Conservation (phyloP, 2,888 invertebrate species). For the Pteria penguin region DNA sequence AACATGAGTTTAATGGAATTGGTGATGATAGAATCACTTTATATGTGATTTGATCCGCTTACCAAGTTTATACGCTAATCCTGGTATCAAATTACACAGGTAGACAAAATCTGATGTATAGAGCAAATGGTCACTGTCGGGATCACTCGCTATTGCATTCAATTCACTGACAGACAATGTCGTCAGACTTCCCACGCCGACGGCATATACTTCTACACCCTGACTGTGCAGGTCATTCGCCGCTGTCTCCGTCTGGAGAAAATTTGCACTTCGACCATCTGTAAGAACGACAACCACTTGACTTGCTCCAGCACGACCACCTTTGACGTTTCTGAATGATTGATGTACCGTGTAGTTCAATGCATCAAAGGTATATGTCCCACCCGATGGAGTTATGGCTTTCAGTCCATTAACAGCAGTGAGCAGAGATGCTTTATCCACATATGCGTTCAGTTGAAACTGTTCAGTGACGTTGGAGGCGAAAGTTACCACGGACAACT, state of each 20-base stretch:
- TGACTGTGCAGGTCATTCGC: neutral
- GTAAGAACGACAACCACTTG: constrained; percentile 34
- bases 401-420: constrained; percentile 15
- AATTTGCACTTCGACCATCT: constrained; percentile 25
- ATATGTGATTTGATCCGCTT: neutral
- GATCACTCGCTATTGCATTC: constrained; percentile 29
- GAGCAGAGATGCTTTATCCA: neutral
- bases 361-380: constrained; percentile 31
- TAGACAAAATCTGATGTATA: constrained; percentile 20
- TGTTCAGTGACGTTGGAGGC: constrained; percentile 10
- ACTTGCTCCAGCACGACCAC: neutral
- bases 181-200: constrained; percentile 24
- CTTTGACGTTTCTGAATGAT: constrained; percentile 6
- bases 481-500: constrained; percentile 36
- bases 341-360: constrained; percentile 12
- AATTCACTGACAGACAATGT: constrained; percentile 12
- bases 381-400: constrained; percentile 15
- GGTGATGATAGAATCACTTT: no score
- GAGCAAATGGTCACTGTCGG: constrained; percentile 17
- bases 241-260: neutral
- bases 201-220: constrained; percentile 17
- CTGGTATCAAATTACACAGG: constrained; percentile 33
- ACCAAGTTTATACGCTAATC: constrained; percentile 32
- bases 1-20: no score
- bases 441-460: constrained; percentile 7